phyloP scores from a whole-genome alignment of 2,113 vertebrate species.

The Dunckerocampus dactyliophorus region DNA sequence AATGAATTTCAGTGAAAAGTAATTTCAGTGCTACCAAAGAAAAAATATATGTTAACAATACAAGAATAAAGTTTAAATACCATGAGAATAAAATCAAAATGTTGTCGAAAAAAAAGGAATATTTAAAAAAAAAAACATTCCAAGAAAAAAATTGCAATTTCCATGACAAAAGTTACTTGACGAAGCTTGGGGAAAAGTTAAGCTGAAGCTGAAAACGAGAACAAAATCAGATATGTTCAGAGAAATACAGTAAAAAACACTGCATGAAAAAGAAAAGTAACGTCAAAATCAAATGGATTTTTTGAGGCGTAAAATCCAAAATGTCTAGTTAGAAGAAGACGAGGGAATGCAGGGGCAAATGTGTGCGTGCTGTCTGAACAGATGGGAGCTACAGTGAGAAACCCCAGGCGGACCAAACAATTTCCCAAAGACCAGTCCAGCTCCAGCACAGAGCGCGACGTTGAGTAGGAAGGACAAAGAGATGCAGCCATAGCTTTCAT shows the following conservation, averaged over 20 bases:
- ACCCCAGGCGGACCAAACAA: constrained; percentile 53
- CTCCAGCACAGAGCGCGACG: constrained; percentile 25
- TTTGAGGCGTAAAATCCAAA: no score
- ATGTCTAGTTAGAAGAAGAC: constrained; percentile 7
- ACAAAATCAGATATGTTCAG: no score
- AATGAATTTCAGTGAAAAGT: background rate
- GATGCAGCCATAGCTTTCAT: constrained; percentile 46
- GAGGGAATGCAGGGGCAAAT: constrained; percentile 26
- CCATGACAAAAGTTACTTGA: no score
- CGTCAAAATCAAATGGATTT: no score
- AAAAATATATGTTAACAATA: background rate
- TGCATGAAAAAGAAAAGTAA: no score
- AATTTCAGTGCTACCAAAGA: no score
- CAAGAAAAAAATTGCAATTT: no score
- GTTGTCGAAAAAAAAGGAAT: background rate
- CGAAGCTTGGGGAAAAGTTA: no score
- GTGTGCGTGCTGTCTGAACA: constrained; percentile 51
- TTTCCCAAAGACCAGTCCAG: constrained; percentile 61
- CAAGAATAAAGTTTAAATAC: background rate
- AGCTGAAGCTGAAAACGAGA: no score
- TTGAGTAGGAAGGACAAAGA: constrained; percentile 46
- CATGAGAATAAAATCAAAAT: background rate
- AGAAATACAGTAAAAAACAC: no score
- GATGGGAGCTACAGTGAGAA: constrained; percentile 57
- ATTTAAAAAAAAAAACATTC: background rate